Conservation (phyloP, 2,888 invertebrate genomes). For the Incurvaria masculella region DNA sequence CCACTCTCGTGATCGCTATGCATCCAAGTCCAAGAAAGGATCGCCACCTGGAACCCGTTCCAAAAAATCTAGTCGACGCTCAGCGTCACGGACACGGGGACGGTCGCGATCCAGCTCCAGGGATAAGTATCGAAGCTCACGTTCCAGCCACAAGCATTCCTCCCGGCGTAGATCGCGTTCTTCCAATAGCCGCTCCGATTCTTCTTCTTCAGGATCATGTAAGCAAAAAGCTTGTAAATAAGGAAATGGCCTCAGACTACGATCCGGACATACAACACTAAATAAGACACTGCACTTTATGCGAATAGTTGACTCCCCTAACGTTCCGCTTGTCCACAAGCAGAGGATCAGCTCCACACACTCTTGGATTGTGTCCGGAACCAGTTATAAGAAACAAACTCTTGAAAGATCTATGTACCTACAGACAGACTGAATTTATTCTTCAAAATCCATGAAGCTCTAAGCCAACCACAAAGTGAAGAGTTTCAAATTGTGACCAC, state of each 20-base stretch:
- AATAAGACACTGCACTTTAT: no score
- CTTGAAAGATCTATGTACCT: no score
- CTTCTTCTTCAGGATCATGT: constrained; percentile 19
- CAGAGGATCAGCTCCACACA: no score
- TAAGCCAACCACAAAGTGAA: no score
- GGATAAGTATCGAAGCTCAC: constrained; percentile 26
- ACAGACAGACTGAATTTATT: no score
- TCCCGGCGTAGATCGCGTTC: constrained; percentile 27
- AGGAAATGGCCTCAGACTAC: constrained; percentile 7
- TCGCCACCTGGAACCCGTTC: constrained; percentile 33
- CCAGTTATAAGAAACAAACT: no score
- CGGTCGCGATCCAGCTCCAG: constrained; percentile 35
- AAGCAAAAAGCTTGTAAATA: constrained; percentile 2
- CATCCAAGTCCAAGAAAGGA: constrained; percentile 32
- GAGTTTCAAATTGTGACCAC: no score
- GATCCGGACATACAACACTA: no score
- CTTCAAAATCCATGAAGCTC: no score
- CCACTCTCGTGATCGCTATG: constrained; percentile 41
- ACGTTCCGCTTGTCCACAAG: no score
- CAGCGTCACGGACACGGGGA: constrained; percentile 26
- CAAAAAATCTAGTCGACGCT: constrained; percentile 20
- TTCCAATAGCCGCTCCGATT: constrained; percentile 37
- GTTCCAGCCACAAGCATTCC: constrained; percentile 31
- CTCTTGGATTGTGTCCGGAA: no score
- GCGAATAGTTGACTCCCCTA: no score